Base-by-base conservation (phyloP, 2,888 invertebrate species). In the Actias luna region DNA sequence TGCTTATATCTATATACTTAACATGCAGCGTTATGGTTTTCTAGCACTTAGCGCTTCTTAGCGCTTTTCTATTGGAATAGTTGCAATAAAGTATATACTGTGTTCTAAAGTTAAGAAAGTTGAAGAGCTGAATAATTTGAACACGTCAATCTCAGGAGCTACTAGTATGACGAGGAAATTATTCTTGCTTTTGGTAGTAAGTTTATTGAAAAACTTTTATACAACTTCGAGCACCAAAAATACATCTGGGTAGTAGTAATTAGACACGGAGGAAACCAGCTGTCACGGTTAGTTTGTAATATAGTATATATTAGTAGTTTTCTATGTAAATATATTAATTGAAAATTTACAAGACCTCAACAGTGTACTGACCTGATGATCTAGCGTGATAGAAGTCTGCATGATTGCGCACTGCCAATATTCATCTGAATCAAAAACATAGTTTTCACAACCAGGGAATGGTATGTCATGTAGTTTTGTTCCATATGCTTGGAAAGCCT, bases 321-420 rank as follows among this genome's bases (percentile, higher is more conserved):
- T 18, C 5, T 18, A 42, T 42, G n/a, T 18, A 42, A 42, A 18
- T 39, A 39, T n/a, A 39, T 39, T 39, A 16, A 39, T 18, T 18
- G 7, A 7, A 39, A 39, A 16, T 39, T 39, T 1, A 39, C 16
- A n/a, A 5, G 1, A 18, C 7, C 16, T 39, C n/a, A n/a, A n/a
- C 5, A 5, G 16, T 39, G 7, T 5, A 64, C 69, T 70, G 77
- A 93, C 93, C 83, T 95, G 95, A 73, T 96, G 96, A 65, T 96
- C 96, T 69, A 96, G 85, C 58, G 95, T 96, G 62, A 95, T 94
- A 7, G 95, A 95, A 22, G 95, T 94, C 67, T 95, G 94, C 68
- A 95, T 93, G 27, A 96, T 93, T 55, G 95, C 95, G 76, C 97
- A 97, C 60, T 93, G 93, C 96, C 96, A 97, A 79, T 97, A 97